Evolutionary conservation across 2,113 vertebrate genomes (phyloP).

Genomic region (Daubentonia madagascariensis): DNA sequence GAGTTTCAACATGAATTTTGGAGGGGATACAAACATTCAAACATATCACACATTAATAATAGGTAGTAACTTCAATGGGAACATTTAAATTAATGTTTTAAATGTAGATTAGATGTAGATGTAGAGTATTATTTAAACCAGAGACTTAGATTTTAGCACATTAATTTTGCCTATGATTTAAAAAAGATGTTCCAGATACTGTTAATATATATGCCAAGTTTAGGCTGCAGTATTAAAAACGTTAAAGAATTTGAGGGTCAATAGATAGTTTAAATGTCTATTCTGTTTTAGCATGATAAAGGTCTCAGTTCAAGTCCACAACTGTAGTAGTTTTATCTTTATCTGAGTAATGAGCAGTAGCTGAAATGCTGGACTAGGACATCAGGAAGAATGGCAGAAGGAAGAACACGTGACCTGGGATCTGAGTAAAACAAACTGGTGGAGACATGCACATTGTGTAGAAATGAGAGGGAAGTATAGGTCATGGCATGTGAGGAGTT

Average conservation of each 20-base stretch:
- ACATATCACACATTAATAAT: background rate
- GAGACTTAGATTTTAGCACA: background rate
- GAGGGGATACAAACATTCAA: background rate
- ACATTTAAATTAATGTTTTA: conserved; percentile 10
- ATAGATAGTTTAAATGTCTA: background rate
- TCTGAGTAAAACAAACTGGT: background rate
- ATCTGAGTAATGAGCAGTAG: background rate
- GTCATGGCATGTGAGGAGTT: background rate
- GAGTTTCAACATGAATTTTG: background rate
- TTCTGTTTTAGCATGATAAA: background rate
- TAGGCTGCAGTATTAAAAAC: background rate
- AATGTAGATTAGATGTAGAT: background rate
- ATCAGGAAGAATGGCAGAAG: background rate
- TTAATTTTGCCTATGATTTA: background rate
- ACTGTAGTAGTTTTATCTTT: background rate
- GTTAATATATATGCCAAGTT: background rate
- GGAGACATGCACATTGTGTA: background rate
- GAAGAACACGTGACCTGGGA: background rate
- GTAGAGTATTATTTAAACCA: conserved; percentile 37
- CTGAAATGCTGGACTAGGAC: background rate
- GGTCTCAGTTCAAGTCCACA: background rate
- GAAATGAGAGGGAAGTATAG: background rate
- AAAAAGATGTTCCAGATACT: conserved; percentile 26
- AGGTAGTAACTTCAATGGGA: background rate
- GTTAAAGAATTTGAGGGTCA: background rate